phyloP scores from a whole-genome alignment of 2,113 vertebrate species.

The Anser brachyrhynchus region DNA sequence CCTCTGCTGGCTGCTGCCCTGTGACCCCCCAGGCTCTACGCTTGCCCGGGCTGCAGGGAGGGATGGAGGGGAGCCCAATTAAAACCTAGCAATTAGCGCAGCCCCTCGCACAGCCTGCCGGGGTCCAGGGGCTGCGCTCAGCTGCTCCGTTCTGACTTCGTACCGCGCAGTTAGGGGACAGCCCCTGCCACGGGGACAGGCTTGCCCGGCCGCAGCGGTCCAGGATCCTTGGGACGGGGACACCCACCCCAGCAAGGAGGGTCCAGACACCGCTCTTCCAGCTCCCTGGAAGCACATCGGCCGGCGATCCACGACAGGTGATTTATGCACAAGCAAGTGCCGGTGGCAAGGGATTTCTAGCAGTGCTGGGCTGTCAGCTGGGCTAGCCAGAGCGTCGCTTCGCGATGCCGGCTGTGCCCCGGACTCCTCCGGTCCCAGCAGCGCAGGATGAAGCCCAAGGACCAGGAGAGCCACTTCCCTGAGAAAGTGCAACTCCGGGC shows the following conservation, averaged over 20 bases:
- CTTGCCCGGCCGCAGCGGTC: fast-evolving
- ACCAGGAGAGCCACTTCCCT: not conserved
- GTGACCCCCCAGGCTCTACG: not conserved
- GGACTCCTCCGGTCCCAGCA: not conserved
- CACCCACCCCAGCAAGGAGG: not conserved
- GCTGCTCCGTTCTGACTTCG: not conserved
- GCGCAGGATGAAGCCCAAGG: not conserved
- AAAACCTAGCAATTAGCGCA: fast-evolving
- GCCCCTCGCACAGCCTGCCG: not conserved
- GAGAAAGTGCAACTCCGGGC: not conserved
- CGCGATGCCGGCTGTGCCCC: not conserved
- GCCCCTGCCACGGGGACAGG: not conserved
- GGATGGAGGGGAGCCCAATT: not conserved
- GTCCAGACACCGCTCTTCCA: not conserved
- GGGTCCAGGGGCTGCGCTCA: not conserved
- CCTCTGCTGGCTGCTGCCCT: not conserved
- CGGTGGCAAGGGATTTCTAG: not conserved
- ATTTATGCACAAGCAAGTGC: conserved; percentile 28
- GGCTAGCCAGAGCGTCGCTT: not conserved
- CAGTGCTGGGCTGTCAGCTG: not conserved
- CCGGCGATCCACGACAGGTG: not conserved
- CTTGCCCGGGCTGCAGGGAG: not conserved
- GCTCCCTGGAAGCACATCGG: not conserved
- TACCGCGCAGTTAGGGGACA: fast-evolving
- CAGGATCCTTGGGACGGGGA: not conserved